Base-by-base conservation (phyloP, 2,888 invertebrate species). In the Calameuta filiformis region DNA sequence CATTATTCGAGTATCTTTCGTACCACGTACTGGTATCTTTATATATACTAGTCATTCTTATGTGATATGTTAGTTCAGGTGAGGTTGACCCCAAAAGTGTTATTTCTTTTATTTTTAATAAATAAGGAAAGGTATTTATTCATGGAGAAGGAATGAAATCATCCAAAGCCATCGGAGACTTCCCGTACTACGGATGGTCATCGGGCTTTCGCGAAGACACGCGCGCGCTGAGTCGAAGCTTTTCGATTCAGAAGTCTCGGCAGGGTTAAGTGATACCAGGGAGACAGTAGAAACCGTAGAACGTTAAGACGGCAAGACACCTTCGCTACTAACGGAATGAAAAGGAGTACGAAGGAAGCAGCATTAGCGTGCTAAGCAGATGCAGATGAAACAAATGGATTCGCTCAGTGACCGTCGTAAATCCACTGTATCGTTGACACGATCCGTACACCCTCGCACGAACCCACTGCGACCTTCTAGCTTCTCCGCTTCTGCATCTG, bases 301-400 rank as follows among this genome's bases (percentile, higher is more conserved):
- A 56, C 15, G 40, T 56, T 56, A 23, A 56, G 56, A 56, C 56
- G 23, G 23, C 23, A 56, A 33, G 40, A 40, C 77, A 69, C 69
- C 69, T 73, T 77, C 69, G 56, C 69, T 56, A 74, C 31, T 78
- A 79, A 79, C 81, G 79, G 80, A 80, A 80, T 76, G 76, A 79
- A 77, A 77, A 33, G 34, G 74, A 75, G 30, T 35, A n/a, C 35
- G 30, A 35, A 31, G 30, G 35, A 77, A 76, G 84, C 82, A 84
- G 85, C 88, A 89, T 89, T 89, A 89, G 89, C 89, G 89, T 89
- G 89, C 89, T 89, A 89, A 89, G 88, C 87, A 89, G 89, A 89
- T 89, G 89, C 89, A 89, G 89, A 89, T 89, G 89, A 89, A 89
- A 89, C 89, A 89, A 89, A 89, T 89, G 89, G 89, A 89, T 89